Conservation (phyloP, 1,140 invertebrate genomes). For the Grapholita molesta region DNA sequence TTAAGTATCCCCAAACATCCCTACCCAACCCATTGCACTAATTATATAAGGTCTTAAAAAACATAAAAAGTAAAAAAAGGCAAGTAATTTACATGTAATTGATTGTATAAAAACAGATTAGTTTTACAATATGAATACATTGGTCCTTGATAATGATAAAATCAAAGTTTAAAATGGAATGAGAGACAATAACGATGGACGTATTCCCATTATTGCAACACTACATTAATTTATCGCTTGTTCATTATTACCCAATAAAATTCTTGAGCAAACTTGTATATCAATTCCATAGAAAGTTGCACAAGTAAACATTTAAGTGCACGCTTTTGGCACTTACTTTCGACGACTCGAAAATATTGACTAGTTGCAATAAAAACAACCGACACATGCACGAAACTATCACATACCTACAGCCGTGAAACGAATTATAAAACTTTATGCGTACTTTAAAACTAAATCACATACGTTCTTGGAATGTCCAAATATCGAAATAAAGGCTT, state of each 20-base stretch:
- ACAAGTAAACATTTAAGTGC: constrained; percentile 3
- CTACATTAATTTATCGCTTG: neutral
- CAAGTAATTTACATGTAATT: constrained; percentile 1
- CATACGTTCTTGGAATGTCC: neutral
- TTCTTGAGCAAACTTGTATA: neutral
- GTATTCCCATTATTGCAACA: neutral
- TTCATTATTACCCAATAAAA: neutral
- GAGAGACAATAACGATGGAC: neutral
- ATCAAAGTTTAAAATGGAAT: neutral
- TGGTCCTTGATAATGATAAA: neutral
- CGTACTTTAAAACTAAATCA: constrained; percentile 13
- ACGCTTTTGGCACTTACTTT: constrained; percentile 14
- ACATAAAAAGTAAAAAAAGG: constrained; percentile 1
- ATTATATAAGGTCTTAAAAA: neutral
- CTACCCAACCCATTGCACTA: constrained; percentile 9
- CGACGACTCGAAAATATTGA: neutral
- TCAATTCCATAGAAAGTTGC: constrained; percentile 6
- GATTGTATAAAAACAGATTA: constrained; percentile 12
- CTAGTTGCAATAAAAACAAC: constrained; percentile 13
- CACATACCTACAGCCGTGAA: constrained; percentile 12
- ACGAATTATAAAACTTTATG: neutral
- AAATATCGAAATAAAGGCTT: constrained; percentile 4
- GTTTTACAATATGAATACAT: neutral
- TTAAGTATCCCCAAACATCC: constrained; percentile 13
- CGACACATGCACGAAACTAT: constrained; percentile 3